Conservation (phyloP, 2,888 invertebrate genomes). For the Noctua comes region DNA sequence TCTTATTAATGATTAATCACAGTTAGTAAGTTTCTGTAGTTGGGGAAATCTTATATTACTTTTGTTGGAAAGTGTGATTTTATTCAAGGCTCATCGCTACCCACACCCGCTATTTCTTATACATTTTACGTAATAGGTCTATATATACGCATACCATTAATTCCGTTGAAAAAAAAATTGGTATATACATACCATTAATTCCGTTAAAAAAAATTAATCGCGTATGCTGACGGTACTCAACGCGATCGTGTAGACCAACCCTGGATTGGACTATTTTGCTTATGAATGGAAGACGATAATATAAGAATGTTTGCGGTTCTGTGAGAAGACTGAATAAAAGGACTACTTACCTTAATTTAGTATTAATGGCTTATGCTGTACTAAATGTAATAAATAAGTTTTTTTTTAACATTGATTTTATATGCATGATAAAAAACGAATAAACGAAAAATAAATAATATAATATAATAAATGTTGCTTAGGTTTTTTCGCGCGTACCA, state of each 20-base stretch:
- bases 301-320: neutral
- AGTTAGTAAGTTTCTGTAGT: slow-evolving; percentile 53
- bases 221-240: too few species aligned
- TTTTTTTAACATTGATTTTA: neutral
- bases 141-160: neutral
- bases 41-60: slow-evolving; percentile 54
- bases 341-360: neutral
- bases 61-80: slow-evolving; percentile 60
- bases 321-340: neutral
- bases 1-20: slow-evolving; percentile 57
- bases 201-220: too few species aligned
- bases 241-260: neutral
- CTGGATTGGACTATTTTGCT: neutral
- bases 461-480: too few species aligned
- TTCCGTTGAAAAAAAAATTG: neutral
- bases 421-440: too few species aligned
- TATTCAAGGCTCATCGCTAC: slow-evolving; percentile 45
- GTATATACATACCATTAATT: too few species aligned
- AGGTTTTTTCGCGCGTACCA: too few species aligned
- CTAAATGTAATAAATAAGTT: neutral
- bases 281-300: neutral
- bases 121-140: slow-evolving; percentile 6
- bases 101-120: slow-evolving; percentile 14
- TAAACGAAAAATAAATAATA: too few species aligned
- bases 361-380: neutral